A percentile compares a stretch with the other conserved stretches of the same genome.
phyloP scores from a whole-genome alignment of 2,888 invertebrate species.

The Pycnomerus fuliginosus region DNA sequence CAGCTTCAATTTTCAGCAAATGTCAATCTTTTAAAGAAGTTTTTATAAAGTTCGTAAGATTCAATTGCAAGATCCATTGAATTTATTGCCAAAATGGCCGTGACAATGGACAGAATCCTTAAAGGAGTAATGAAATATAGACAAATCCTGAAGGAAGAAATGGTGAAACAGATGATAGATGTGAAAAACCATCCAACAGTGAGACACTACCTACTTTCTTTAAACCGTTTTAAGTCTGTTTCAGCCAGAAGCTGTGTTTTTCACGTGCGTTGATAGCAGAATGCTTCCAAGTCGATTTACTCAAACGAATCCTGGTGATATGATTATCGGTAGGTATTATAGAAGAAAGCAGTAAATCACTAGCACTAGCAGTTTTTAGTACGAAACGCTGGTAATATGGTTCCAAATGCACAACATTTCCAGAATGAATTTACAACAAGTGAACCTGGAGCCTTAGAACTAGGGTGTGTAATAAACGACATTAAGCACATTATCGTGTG shows the following conservation, averaged over 20 bases:
- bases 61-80: too few species aligned
- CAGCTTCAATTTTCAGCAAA: too few species aligned
- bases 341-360: too few species aligned
- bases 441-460: constrained; percentile 93
- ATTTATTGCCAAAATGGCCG: too few species aligned
- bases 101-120: constrained; percentile 82
- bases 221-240: constrained; percentile 28
- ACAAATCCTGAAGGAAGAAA: constrained; percentile 73
- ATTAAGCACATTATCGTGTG: constrained; percentile 93
- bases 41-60: too few species aligned
- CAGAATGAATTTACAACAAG: constrained; percentile 85
- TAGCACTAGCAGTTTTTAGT: constrained; percentile 60
- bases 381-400: constrained; percentile 93
- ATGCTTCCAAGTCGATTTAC: constrained; percentile 96
- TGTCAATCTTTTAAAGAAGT: too few species aligned
- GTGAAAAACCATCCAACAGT: constrained; percentile 87
- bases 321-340: constrained; percentile 94
- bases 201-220: constrained; percentile 49
- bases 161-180: constrained; percentile 91
- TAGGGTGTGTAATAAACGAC: constrained; percentile 89
- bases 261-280: constrained; percentile 97
- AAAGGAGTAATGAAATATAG: constrained; percentile 90
- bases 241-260: constrained; percentile 95
- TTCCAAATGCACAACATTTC: constrained; percentile 89
- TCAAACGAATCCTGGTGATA: constrained; percentile 93